These are phyloP conservation scores for Alouatta palliata DNA, from an alignment of 2,113 vertebrate species.

Conservation along the genomic window DNA sequence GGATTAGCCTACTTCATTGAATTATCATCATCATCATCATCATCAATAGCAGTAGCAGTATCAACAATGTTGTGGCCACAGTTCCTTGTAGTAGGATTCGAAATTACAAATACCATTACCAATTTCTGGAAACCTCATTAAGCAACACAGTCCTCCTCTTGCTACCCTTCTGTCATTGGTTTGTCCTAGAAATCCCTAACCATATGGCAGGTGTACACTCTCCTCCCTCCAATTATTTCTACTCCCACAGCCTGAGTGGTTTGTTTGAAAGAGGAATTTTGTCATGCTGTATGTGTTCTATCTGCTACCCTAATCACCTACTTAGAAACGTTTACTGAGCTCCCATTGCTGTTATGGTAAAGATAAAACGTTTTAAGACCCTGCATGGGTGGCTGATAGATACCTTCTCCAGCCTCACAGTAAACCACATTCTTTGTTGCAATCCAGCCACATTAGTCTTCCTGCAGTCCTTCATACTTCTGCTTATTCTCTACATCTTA, in stretches of 20 bases:
- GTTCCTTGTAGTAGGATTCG: background rate
- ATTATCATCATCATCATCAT: background rate
- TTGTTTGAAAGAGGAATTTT: background rate
- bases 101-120: background rate
- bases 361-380: background rate
- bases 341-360: background rate
- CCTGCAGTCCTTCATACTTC: background rate
- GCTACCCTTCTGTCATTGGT: background rate
- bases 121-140: background rate
- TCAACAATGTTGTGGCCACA: background rate
- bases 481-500: background rate
- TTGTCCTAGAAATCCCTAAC: background rate
- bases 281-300: background rate
- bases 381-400: background rate
- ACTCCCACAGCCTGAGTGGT: accelerated
- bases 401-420: background rate
- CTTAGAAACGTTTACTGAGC: background rate
- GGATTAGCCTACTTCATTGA: background rate
- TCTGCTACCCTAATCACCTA: background rate
- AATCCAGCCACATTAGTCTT: background rate
- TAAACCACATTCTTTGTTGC: background rate
- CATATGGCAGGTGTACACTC: background rate
- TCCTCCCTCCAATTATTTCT: background rate
- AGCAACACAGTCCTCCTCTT: background rate
- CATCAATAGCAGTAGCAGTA: background rate